Evolutionary conservation across 2,113 vertebrate genomes (phyloP).

Genomic region (Nycticryphes semicollaris): DNA sequence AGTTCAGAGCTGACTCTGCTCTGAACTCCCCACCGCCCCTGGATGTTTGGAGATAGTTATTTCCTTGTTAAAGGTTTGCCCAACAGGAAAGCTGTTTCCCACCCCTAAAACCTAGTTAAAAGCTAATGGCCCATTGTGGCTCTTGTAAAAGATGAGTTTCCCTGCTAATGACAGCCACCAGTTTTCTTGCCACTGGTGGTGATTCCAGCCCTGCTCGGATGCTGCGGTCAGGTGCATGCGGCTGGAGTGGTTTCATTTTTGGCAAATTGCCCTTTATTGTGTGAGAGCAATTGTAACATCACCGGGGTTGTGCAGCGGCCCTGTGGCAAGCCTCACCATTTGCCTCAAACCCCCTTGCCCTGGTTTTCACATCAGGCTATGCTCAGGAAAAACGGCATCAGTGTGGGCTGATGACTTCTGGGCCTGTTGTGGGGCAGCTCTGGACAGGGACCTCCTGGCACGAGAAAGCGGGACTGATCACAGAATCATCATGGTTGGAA

Average conservation of each 20-base stretch:
- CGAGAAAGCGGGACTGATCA: background rate
- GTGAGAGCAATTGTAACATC: fast-evolving
- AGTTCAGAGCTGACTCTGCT: background rate
- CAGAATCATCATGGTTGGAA: too few species aligned
- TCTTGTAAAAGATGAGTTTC: background rate
- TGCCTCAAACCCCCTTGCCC: background rate
- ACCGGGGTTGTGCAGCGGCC: background rate
- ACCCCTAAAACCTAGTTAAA: background rate
- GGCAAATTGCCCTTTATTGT: background rate
- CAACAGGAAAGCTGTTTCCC: conserved; percentile 16
- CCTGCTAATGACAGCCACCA: background rate
- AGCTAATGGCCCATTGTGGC: background rate
- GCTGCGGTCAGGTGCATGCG: fast-evolving
- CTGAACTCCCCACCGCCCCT: background rate
- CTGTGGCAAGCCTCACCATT: background rate
- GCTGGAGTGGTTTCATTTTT: background rate
- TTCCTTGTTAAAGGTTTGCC: conserved; percentile 6
- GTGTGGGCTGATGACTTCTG: fast-evolving
- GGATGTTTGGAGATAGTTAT: conserved; percentile 25
- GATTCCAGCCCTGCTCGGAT: fast-evolving
- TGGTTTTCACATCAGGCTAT: fast-evolving
- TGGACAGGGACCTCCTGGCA: background rate
- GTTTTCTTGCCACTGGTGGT: fast-evolving
- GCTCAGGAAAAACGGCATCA: fast-evolving
- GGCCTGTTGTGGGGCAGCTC: background rate